phyloP scores from a whole-genome alignment of 2,797 vertebrate genomes.

The Psittacula echo region DNA sequence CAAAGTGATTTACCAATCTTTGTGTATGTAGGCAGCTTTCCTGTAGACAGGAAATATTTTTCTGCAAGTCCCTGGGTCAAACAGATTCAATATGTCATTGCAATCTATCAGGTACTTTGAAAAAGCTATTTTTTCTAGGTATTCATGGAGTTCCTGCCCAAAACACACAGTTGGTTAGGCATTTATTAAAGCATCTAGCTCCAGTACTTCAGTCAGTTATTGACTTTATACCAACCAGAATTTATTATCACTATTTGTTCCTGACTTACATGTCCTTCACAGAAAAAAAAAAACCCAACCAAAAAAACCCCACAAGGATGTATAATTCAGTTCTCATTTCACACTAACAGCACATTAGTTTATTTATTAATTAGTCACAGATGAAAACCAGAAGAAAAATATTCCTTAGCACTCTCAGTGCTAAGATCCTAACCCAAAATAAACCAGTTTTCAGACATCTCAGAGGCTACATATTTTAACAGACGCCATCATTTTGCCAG shows the following conservation, averaged over 20 bases:
- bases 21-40: background rate
- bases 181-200: background rate
- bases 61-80: slow-evolving; percentile 10
- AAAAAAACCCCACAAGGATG: background rate
- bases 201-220: background rate
- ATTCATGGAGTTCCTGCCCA: background rate
- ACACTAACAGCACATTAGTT: background rate
- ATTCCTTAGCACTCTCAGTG: background rate
- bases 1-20: background rate
- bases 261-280: background rate
- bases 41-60: background rate
- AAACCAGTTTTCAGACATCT: background rate
- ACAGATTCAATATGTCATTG: background rate
- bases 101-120: slow-evolving; percentile 8
- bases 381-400: background rate
- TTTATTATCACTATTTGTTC: background rate
- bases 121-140: background rate
- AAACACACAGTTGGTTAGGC: background rate
- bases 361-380: slow-evolving; percentile 21
- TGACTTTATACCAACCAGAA: background rate
- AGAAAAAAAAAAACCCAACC: background rate
- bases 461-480: background rate
- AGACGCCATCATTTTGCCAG: background rate
- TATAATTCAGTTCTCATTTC: slow-evolving; percentile 20
- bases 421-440: background rate